Base-by-base conservation (phyloP, 2,888 invertebrate species). In the Parelbella ahira region DNA sequence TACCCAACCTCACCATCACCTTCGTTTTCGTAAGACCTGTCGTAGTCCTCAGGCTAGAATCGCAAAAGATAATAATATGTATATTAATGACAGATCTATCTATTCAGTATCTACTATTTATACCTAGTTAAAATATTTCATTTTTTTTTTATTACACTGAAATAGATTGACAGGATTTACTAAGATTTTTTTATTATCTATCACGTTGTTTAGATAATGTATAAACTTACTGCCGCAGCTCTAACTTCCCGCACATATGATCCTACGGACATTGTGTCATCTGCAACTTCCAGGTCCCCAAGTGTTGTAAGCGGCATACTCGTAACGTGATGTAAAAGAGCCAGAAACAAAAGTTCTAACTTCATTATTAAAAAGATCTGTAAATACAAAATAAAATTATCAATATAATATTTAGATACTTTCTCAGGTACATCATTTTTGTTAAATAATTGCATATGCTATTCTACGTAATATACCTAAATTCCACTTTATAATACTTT, bases 1-100 rank as follows among this genome's bases (percentile, higher is more conserved):
- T 91, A 93, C 1, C 93, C 93, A 44, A 91, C 90, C 47, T 90
- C 90, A 10, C 90, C 91, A 37, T 91, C 90, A 0, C 90, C 91
- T 37, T 90, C 90, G 50, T 88, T 89, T 6, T 90, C 89, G 57
- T 90, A 91, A 0, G 88, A 84, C 63, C 88, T 90, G 62, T 91
- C 83, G 69, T 88, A 91, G 50, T 80, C 68, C 37, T 77, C 64
- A 1, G 79, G 78, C 77, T 82, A 53, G 1, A 52, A 53, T 20
- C 1, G 3, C 7, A 27, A 19, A 12, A 4, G 4, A 3, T 10
- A 8, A 3, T 23, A 9, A 24, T 1, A 9, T 9, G 7, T 24
- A 24, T 23, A n/a, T n/a, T n/a, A n/a, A n/a, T n/a, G n/a, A n/a
- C n/a, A n/a, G n/a, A n/a, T n/a, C n/a, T n/a, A n/a, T n/a, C n/a